Conservation (phyloP, 2,113 vertebrate genomes). For the Anolis carolinensis region DNA sequence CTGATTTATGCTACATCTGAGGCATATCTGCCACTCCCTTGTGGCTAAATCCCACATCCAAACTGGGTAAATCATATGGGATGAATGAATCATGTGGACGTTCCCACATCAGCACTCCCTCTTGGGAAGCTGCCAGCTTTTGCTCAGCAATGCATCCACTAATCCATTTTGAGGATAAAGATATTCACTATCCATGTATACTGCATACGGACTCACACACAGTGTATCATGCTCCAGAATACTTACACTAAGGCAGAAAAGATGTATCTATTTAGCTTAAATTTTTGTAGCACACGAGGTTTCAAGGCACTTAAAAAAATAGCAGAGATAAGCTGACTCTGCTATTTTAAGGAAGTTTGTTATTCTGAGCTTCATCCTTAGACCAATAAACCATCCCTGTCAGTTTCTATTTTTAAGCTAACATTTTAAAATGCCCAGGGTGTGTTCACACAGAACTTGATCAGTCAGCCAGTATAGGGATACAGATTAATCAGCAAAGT, state of each 20-base stretch:
- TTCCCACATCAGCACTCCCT: neutral
- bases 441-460: neutral
- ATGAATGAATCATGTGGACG: neutral
- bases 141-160: neutral
- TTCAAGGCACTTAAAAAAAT: neutral
- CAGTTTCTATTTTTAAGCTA: neutral
- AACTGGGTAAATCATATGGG: neutral
- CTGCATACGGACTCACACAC: neutral
- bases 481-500: neutral
- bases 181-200: neutral
- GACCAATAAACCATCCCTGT: neutral
- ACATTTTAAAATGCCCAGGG: neutral
- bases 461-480: neutral
- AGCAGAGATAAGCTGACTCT: neutral
- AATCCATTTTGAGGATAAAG: neutral
- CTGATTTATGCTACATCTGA: neutral
- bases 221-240: neutral
- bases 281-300: neutral
- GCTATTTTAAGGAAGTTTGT: neutral
- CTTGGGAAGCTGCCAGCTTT: neutral
- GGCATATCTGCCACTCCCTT: neutral
- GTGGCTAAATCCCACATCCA: neutral
- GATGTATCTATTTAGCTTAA: neutral
- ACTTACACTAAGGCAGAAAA: neutral
- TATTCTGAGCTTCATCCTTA: conserved; percentile 32